phyloP scores from a whole-genome alignment of 2,888 invertebrate genomes.

The Lysandra bellargus region DNA sequence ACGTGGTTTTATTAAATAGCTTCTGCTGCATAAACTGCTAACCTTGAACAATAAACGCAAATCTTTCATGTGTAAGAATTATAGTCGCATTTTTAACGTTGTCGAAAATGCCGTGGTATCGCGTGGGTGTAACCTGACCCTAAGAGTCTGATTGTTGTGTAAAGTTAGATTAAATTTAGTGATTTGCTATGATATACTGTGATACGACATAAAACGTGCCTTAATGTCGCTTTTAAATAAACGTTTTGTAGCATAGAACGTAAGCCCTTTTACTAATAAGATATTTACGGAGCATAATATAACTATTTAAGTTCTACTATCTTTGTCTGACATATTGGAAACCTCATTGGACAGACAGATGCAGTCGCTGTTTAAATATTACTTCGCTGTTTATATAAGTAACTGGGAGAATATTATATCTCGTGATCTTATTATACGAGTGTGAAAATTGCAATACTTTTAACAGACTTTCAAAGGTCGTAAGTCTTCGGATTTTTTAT shows the following conservation, averaged over 20 bases:
- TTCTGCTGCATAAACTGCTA: not conserved
- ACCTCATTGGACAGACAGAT: not conserved
- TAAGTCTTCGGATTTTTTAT: not conserved
- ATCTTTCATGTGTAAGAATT: not conserved
- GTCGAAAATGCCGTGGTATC: not conserved
- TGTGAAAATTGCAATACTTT: not conserved
- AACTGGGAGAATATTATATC: not conserved
- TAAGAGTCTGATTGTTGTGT: constrained; percentile 35
- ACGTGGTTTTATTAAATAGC: not conserved
- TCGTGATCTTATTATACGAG: not conserved
- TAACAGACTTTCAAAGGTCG: not conserved
- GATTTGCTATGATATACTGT: constrained; percentile 64
- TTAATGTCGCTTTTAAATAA: constrained; percentile 48
- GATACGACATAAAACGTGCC: constrained; percentile 68
- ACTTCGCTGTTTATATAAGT: no score
- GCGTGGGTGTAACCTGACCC: not conserved
- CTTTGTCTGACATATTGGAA: not conserved
- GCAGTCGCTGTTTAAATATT: not conserved
- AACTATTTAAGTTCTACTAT: not conserved
- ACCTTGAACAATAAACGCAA: no score
- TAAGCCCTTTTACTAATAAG: not conserved
- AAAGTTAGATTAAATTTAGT: constrained; percentile 35
- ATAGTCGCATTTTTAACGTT: not conserved
- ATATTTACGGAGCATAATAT: not conserved
- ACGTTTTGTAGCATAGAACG: not conserved